A percentile compares a stretch with the other conserved stretches of the same genome.
These are phyloP conservation scores for Dreissena polymorpha DNA, from an alignment of 1,140 invertebrate genomes.

Conservation along the genomic window DNA sequence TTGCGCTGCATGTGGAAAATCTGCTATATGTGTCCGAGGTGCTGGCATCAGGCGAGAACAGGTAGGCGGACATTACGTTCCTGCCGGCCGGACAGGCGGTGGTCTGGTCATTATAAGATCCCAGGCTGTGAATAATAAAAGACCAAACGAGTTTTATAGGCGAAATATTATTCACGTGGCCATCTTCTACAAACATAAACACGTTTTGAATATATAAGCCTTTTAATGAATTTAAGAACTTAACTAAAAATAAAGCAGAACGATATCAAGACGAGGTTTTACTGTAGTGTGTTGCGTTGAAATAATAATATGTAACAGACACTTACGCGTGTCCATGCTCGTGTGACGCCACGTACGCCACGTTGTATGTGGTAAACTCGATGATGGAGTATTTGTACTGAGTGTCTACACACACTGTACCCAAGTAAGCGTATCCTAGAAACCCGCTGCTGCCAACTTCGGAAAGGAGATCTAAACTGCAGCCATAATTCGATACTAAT, in stretches of 20 bases:
- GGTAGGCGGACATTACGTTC: conserved; percentile 4
- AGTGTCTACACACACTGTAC: too few relatives aligned
- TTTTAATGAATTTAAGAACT: too few relatives aligned
- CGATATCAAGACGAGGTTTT: too few relatives aligned
- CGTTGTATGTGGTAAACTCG: conserved; percentile 2
- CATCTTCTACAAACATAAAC: background rate
- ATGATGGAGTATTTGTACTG: conserved; percentile 2
- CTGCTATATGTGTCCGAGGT: background rate
- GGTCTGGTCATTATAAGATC: background rate
- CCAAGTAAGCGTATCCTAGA: too few relatives aligned
- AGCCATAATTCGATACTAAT: too few relatives aligned
- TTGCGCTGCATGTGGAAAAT: conserved; percentile 1
- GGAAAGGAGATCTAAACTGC: too few relatives aligned
- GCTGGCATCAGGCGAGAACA: background rate
- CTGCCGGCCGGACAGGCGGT: background rate
- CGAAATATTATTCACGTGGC: background rate
- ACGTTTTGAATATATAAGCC: too few relatives aligned
- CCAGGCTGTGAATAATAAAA: background rate
- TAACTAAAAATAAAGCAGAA: too few relatives aligned
- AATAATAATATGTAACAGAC: background rate
- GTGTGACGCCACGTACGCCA: conserved; percentile 2
- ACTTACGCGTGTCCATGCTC: conserved; percentile 31
- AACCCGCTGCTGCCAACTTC: too few relatives aligned
- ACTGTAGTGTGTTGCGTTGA: too few relatives aligned
- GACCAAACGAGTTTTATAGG: background rate